Evolutionary conservation across 1,140 invertebrate genomes (phyloP).

Genomic region (Brachionus rotundiformis): DNA sequence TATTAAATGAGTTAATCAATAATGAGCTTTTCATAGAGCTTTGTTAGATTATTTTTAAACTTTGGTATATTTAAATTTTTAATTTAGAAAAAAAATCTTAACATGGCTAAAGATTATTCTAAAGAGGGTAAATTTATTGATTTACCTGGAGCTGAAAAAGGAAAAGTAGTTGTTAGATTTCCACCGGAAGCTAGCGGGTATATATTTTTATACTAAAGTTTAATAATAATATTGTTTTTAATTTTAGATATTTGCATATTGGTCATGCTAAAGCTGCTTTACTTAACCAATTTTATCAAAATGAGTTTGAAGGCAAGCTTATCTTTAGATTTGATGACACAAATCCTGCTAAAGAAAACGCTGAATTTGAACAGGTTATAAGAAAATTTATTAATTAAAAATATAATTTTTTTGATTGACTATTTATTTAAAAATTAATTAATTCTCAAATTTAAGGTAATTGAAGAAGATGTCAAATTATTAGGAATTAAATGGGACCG

Average conservation of each 20-base stretch:
- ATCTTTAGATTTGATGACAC: constrained; percentile 99
- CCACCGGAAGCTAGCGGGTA: constrained; percentile 96
- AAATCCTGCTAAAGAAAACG: constrained; percentile 97
- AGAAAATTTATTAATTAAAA: not conserved
- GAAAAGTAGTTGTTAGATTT: constrained; percentile 90
- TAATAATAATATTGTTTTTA: not conserved
- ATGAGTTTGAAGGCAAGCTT: constrained; percentile 86
- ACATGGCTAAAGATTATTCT: constrained; percentile 52
- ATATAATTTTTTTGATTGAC: not conserved
- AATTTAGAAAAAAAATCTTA: constrained; percentile 31
- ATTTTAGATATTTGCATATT: constrained; percentile 83
- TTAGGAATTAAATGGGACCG: constrained; percentile 86
- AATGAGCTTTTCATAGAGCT: constrained; percentile 28
- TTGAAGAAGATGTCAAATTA: constrained; percentile 87
- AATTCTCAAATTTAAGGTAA: constrained; percentile 70
- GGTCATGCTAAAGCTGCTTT: constrained; percentile 98
- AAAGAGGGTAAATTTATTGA: constrained; percentile 94
- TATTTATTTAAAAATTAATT: not conserved
- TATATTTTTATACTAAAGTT: constrained; percentile 53
- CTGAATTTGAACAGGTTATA: constrained; percentile 83
- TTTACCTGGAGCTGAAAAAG: constrained; percentile 89
- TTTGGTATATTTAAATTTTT: not conserved
- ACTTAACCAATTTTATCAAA: constrained; percentile 94
- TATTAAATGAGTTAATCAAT: not conserved
- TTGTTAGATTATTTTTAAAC: not conserved